Evolutionary conservation across 2,888 invertebrate genomes (phyloP).

Genomic region (Drosophila demipolita): DNA sequence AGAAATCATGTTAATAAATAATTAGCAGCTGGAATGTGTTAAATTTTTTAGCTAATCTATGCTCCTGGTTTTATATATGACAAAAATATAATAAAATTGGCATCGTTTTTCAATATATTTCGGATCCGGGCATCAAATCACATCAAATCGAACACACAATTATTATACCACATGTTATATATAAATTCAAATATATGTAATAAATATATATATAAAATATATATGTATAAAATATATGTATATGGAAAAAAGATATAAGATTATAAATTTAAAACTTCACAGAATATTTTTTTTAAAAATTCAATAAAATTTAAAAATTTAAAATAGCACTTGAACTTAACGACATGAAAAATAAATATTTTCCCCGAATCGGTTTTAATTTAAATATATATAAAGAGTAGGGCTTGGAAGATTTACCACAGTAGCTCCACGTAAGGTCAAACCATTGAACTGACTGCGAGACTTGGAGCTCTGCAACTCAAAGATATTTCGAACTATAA

Average conservation of each 20-base stretch:
- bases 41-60: no score
- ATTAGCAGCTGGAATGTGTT: no score
- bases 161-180: neutral
- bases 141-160: no score
- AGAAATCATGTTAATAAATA: neutral
- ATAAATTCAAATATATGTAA: neutral
- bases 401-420: slow-evolving; percentile 72
- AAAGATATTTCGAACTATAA: slow-evolving; percentile 50
- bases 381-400: neutral
- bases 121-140: no score
- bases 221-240: no score
- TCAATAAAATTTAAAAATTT: neutral
- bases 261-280: neutral
- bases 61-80: neutral
- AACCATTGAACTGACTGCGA: slow-evolving; percentile 74
- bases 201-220: no score
- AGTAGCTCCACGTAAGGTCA: slow-evolving; percentile 77
- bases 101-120: neutral
- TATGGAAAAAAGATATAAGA: no score
- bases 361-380: neutral
- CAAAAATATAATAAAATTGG: neutral
- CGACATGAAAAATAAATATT: neutral
- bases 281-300: neutral
- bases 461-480: slow-evolving; percentile 69
- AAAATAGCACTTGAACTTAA: neutral